These are phyloP conservation scores for Catalaphyllia jardinei DNA, from an alignment of 64 coral and sea anemone species.

Conservation along the genomic window DNA sequence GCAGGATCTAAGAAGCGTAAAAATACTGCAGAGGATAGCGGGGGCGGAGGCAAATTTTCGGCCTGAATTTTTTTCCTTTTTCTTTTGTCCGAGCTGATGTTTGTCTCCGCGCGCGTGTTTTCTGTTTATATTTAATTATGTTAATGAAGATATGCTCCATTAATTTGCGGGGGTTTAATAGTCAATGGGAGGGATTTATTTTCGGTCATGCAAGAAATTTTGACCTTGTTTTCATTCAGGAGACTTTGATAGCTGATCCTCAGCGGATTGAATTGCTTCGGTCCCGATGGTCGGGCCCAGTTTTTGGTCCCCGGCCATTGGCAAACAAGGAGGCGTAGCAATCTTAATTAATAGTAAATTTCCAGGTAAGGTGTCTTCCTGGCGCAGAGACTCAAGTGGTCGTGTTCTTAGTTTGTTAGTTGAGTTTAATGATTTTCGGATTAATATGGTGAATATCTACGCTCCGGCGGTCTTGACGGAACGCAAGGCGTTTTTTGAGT, in stretches of 20 bases:
- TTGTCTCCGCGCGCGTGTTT: no score
- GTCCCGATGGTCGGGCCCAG: background rate
- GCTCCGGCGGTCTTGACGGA: background rate
- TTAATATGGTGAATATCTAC: no score
- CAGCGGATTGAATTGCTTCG: background rate
- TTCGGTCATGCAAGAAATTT: background rate
- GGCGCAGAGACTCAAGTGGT: background rate
- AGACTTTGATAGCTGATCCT: background rate
- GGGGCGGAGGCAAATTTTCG: no score
- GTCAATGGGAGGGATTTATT: no score
- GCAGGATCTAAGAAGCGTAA: no score
- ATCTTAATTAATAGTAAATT: background rate
- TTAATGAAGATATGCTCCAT: no score
- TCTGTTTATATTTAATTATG: no score
- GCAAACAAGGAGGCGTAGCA: background rate
- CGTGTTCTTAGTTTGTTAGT: background rate
- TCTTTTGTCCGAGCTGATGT: no score
- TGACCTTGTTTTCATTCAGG: background rate
- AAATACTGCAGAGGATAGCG: no score
- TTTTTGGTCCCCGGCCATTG: constrained; percentile 7
- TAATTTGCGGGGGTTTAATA: no score
- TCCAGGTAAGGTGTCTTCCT: background rate
- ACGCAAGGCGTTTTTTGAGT: background rate
- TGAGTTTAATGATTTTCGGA: no score
- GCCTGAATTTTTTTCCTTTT: no score